Conservation (phyloP, 1,140 invertebrate species). For the Drosophila azteca region DNA sequence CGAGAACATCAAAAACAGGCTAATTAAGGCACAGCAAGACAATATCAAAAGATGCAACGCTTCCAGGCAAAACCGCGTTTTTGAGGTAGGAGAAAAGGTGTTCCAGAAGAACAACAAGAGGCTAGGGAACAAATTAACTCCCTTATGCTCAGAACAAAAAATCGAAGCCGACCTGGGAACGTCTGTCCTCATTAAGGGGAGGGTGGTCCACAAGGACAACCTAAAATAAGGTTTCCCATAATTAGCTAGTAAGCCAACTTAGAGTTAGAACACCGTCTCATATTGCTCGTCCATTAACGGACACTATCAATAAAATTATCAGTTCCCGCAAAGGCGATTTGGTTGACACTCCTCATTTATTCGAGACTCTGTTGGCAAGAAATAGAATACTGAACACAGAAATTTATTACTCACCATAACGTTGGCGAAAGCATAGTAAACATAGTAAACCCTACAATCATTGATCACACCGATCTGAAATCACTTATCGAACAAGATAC, state of each 20-base stretch:
- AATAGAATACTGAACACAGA: conserved; percentile 18
- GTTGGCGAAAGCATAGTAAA: conserved; percentile 19
- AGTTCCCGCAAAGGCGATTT: conserved; percentile 4
- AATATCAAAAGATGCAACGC: conserved; percentile 22
- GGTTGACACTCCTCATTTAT: conserved; percentile 27
- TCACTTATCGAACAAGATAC: conserved; percentile 18
- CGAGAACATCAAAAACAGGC: conserved; percentile 10
- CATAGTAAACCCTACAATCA: conserved; percentile 30
- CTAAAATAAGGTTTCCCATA: conserved; percentile 1
- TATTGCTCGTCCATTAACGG: neutral
- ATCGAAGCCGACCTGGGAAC: conserved; percentile 35
- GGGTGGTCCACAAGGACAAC: conserved; percentile 32
- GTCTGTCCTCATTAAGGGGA: conserved; percentile 30
- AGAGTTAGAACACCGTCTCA: neutral
- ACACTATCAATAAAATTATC: conserved; percentile 11
- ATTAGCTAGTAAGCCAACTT: neutral
- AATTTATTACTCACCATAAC: conserved; percentile 31
- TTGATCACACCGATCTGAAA: conserved; percentile 15
- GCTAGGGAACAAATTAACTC: conserved; percentile 33
- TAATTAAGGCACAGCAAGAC: conserved; percentile 16
- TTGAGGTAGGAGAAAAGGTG: conserved; percentile 28
- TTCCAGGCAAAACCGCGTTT: conserved; percentile 12
- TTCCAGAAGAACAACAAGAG: conserved; percentile 16
- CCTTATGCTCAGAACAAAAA: conserved; percentile 14
- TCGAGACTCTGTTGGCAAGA: conserved; percentile 5